phyloP scores from a whole-genome alignment of 2,113 vertebrate species.

The Clarias gariepinus region DNA sequence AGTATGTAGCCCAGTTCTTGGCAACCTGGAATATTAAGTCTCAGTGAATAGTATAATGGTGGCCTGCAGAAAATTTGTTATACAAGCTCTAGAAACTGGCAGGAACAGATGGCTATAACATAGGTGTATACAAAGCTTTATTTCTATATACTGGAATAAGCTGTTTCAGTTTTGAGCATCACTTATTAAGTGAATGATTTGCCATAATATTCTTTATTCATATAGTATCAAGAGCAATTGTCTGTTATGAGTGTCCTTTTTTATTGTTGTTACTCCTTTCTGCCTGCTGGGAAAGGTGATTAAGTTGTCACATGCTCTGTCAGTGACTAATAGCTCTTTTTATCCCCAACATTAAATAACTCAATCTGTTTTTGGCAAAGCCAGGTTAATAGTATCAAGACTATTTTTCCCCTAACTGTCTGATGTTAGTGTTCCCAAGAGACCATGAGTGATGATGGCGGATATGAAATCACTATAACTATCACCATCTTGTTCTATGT shows the following conservation, averaged over 20 bases:
- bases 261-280: not conserved
- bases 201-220: not conserved
- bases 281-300: slow-evolving; percentile 7
- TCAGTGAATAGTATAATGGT: not conserved
- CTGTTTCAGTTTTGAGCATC: not conserved
- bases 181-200: not conserved
- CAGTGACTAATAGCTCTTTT: slow-evolving; percentile 39
- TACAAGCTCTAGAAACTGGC: not conserved
- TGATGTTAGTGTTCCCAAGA: slow-evolving; percentile 48
- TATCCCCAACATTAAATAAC: slow-evolving; percentile 39
- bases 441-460: slow-evolving; percentile 55
- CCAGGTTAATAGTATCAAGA: slow-evolving; percentile 41
- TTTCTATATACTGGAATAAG: not conserved
- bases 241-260: not conserved
- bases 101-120: not conserved
- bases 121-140: not conserved
- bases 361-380: slow-evolving; percentile 39
- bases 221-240: not conserved
- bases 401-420: slow-evolving; percentile 45
- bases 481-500: slow-evolving; percentile 50
- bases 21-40: not conserved
- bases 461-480: slow-evolving; percentile 53
- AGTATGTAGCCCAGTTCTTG: not conserved
- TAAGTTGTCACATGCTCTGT: slow-evolving; percentile 13
- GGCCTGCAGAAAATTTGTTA: not conserved